Percentiles rank a stretch among this genome's conserved stretches.
Conservation (phyloP, 1,140 invertebrate genomes). For the Drosophila athabasca region DNA sequence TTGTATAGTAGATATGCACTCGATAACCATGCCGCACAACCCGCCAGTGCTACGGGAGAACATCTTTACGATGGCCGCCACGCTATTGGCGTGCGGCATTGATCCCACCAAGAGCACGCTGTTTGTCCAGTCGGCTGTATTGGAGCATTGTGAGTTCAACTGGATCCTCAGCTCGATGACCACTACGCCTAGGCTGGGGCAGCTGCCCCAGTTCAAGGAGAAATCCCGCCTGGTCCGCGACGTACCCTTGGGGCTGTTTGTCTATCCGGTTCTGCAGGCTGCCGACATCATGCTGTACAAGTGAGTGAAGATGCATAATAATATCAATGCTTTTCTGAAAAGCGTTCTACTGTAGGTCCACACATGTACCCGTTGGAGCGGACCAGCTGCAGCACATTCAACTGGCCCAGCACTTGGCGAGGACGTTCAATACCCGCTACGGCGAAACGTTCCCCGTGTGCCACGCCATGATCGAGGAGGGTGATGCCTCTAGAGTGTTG, state of each 20-base stretch:
- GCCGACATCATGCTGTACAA: slow-evolving; percentile 98
- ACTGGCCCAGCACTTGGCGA: slow-evolving; percentile 92
- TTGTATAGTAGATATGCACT: slow-evolving; percentile 97
- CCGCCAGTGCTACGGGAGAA: slow-evolving; percentile 88
- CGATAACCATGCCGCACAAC: slow-evolving; percentile 94
- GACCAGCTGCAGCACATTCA: slow-evolving; percentile 98
- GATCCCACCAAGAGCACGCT: slow-evolving; percentile 92
- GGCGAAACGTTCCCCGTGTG: slow-evolving; percentile 91
- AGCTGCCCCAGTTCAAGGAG: slow-evolving; percentile 96
- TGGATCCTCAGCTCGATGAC: slow-evolving; percentile 95
- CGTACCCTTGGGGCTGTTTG: slow-evolving; percentile 92
- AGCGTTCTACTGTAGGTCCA: slow-evolving; percentile 86
- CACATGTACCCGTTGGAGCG: slow-evolving; percentile 96
- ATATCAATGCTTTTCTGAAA: slow-evolving; percentile 29
- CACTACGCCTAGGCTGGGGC: slow-evolving; percentile 91
- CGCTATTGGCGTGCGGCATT: slow-evolving; percentile 95
- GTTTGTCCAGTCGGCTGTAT: slow-evolving; percentile 95
- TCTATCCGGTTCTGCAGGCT: slow-evolving; percentile 97
- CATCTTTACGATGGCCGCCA: slow-evolving; percentile 91
- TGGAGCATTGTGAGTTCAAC: slow-evolving; percentile 92
- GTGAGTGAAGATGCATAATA: slow-evolving; percentile 84
- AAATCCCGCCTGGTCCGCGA: slow-evolving; percentile 91
- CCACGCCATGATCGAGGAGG: slow-evolving; percentile 86
- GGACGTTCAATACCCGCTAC: slow-evolving; percentile 92
- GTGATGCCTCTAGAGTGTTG: slow-evolving; percentile 87